Conservation (phyloP, 1,140 invertebrate genomes). For the Zaprionus kolodkinae region DNA sequence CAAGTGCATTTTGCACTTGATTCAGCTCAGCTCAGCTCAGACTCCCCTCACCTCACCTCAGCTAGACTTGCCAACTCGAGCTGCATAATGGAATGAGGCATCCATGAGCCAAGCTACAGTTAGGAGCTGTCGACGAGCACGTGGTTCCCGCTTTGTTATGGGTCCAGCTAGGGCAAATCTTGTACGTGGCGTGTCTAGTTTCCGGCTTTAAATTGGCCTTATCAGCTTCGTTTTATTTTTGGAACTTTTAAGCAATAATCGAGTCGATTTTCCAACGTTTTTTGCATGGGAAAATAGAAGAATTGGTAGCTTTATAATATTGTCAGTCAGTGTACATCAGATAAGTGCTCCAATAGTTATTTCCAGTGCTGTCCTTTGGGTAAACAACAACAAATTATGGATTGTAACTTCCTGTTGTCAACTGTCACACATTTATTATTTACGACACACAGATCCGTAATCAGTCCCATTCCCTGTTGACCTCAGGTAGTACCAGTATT, state of each 20-base stretch:
- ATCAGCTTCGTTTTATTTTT: not conserved
- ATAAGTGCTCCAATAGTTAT: not conserved
- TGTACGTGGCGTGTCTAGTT: not conserved
- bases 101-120: conserved; percentile 48
- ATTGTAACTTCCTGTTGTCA: conserved; percentile 13
- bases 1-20: conserved; percentile 76
- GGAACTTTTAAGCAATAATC: not conserved
- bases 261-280: not conserved
- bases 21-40: conserved; percentile 29
- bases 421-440: conserved; percentile 28
- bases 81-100: conserved; percentile 54
- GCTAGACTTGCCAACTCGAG: not conserved
- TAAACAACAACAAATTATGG: conserved; percentile 6
- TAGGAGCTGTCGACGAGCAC: conserved; percentile 30
- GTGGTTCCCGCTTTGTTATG: conserved; percentile 8
- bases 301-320: not conserved
- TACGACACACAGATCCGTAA: conserved; percentile 27
- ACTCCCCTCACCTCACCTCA: conserved; percentile 9
- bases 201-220: not conserved
- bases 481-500: not conserved
- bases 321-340: not conserved
- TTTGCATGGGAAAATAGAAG: not conserved
- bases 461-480: conserved; percentile 37
- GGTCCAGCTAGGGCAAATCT: not conserved
- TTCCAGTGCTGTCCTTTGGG: not conserved